Base-by-base conservation (phyloP, 2,113 vertebrate species). In the Vanacampus margaritifer region DNA sequence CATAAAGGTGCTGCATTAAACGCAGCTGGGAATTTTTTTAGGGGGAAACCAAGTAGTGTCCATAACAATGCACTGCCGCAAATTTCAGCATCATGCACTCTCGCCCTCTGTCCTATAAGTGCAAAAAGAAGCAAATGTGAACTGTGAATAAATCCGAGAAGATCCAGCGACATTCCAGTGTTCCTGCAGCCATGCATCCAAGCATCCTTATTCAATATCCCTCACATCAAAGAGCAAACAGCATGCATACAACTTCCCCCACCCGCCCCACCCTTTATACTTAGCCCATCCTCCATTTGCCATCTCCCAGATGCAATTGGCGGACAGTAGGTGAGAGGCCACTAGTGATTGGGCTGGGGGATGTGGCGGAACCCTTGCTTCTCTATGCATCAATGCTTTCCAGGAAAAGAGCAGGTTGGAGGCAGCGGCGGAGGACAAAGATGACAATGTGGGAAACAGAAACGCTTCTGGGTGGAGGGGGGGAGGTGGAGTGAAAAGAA, bases 381-480 rank as follows among this genome's bases (percentile, higher is more conserved):
- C 73, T 66, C 69, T 72, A 81, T 84, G 85, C 86, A 78, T 84
- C 84, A 82, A 68, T 76, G 86, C 79, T 83, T 78, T 79, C 74
- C 76, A 82, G 84, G 79, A 86, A 74, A 82, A 73, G 75, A 74
- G 59, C n/a, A 1, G 65, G 67, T 67, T 16, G 45, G 59, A 59
- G 71, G 65, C 57, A 70, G 59, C 57, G 35, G 57, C 11, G 9
- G 50, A 72, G 64, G 76, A 81, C 71, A 78, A 76, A 79, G 83
- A 83, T 79, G 68, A 84, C 74, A 76, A 78, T 72, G 75, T 70
- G 73, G 67, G 71, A 78, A 75, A 77, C 6, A 67, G 69, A 17
- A 66, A 71, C 60, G 67, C 72, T 28, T 39, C 68, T 48, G 66
- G 53, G 45, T 57, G 56, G 50, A 67, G 23, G 69, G 23, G 69